Evolutionary conservation across 2,888 invertebrate species (phyloP), one percentile per base, ranked within the genome.

Genomic region (Coenonympha glycerion): DNA sequence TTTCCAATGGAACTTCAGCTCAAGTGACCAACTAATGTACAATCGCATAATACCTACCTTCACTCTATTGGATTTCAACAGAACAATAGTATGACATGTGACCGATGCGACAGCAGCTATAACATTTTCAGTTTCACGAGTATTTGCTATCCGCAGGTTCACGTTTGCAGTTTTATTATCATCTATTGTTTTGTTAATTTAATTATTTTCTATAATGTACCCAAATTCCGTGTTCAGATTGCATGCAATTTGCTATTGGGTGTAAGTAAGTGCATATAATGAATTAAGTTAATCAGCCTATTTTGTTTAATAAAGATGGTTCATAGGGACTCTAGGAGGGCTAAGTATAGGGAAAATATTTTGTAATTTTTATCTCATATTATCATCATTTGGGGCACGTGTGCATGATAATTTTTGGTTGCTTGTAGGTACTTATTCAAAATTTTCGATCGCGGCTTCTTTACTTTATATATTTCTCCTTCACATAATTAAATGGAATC

Each of bases 1-100:
- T 79, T 80, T 76, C 73, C 53, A 15, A 37, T 55, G 56, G 52
- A 55, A 51, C 45, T 49, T 57, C 57, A 47, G 53, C 49, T 48
- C 45, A 47, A 44, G 39, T 11, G 11, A 30, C 26, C 9, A 9
- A 26, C 33, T 31, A 44, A 34, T 22, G 11, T 3, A 8, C 16
- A 31, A 26, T 22, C 2, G 31, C 22, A 31, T 36, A n/a, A n/a
- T n/a, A n/a, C n/a, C 13, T 11, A 22, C 24, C 26, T 16, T 47
- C 30, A 34, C 15, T n/a, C n/a, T 26, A 24, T 46, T 9, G 18
- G 22, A 41, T n/a, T 11, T 30, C 1, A n/a, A 34, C 0, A 13
- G 22, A 18, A 34, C 34, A 34, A 44, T 31, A 44, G 8, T 2
- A 15, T 22, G 11, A 6, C 15, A 33, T 37, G 13, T 8, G 21